Conservation (phyloP, 1,140 invertebrate genomes). For the Capitella teleta region DNA sequence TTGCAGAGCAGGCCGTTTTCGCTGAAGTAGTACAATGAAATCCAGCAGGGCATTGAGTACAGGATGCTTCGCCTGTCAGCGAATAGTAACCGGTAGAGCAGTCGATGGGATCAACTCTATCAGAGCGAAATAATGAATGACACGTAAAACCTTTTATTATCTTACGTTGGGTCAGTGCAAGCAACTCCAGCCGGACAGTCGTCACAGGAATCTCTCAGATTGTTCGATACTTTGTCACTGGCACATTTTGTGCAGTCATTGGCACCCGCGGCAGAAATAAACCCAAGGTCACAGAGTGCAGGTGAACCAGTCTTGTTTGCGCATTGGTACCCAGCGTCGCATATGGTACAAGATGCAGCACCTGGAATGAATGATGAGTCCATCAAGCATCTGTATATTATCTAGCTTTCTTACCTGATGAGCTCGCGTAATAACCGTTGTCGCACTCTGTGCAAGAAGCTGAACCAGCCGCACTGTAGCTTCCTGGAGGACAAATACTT, state of each 20-base stretch:
- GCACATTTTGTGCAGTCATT: slow-evolving; percentile 19
- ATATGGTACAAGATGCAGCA: neutral
- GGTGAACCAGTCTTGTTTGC: neutral
- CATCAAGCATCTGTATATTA: neutral
- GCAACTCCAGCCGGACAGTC: slow-evolving; percentile 25
- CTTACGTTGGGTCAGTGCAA: slow-evolving; percentile 20
- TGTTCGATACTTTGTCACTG: neutral
- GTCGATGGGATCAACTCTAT: neutral
- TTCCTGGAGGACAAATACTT: slow-evolving; percentile 16
- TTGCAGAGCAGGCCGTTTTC: neutral
- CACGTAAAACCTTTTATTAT: neutral
- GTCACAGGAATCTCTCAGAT: slow-evolving; percentile 19
- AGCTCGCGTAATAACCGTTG: slow-evolving; percentile 10
- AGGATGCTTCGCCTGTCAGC: neutral
- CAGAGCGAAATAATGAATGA: neutral
- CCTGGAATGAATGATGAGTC: neutral
- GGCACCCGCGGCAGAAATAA: slow-evolving; percentile 19
- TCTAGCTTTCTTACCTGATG: slow-evolving; percentile 2
- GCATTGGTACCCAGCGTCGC: neutral
- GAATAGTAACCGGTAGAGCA: neutral
- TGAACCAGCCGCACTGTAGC: slow-evolving; percentile 15
- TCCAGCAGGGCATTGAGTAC: slow-evolving; percentile 2
- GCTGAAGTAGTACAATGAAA: neutral
- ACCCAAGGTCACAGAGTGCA: slow-evolving; percentile 11
- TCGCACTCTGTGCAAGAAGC: slow-evolving; percentile 14